Base-by-base conservation (phyloP, 2,888 invertebrate genomes). In the Melinopterus prodromus region DNA sequence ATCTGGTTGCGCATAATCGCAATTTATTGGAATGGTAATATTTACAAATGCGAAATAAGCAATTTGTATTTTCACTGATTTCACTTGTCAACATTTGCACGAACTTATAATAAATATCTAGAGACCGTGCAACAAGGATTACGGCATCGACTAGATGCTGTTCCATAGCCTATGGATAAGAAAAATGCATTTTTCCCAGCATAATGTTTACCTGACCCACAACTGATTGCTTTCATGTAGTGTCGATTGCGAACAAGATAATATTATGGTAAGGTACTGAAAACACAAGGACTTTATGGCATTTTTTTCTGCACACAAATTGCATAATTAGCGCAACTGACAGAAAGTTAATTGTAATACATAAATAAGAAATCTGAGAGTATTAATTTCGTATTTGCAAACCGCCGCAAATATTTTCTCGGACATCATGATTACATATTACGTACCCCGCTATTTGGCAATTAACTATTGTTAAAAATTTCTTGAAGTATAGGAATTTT, bases 1-100 rank as follows among this genome's bases (percentile, higher is more conserved):
- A 53, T 53, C 53, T 53, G 53, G 9, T 53, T 53, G 12, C 5
- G 53, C 53, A 53, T 53, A 53, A 53, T 53, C 53, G 53, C 53
- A 12, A 53, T 53, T 53, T 53, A 53, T 53, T 53, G 53, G 53
- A 53, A 53, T 53, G 53, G 53, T 53, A 53, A 53, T 53, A 53
- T 53, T 53, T 53, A 53, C 53, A 53, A 53, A 53, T 53, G 53
- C 12, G 53, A 53, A 53, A 53, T 53, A 12, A 53, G 53, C 53
- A 53, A 53, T 53, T 53, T 53, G 53, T 53, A 53, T 9, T 53
- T 53, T 53, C 53, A 1, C 12, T 53, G 53, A 53, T 53, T 53
- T 53, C 53, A 53, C 53, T 53, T 53, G 53, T 53, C 53, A 53
- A 53, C 53, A 53, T 53, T 53, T 53, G 53, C 53, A 53, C 53